Percentiles rank a stretch among this genome's conserved stretches.
These are phyloP conservation scores for Amaurobius ferox DNA, from an alignment of 2,888 invertebrate genomes.

Conservation along the genomic window DNA sequence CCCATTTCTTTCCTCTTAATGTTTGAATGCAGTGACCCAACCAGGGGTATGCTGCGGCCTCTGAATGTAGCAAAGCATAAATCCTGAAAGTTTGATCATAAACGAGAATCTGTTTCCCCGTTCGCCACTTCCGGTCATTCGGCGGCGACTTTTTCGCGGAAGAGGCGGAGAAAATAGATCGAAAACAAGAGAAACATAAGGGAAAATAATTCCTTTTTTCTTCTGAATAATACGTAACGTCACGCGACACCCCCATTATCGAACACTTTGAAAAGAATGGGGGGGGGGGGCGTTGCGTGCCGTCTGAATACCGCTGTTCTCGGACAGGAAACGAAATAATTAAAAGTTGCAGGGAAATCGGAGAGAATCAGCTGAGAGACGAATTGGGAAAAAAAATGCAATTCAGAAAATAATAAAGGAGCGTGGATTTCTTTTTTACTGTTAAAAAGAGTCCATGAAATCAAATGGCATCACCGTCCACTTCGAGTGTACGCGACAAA, in stretches of 20 bases:
- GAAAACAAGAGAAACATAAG: too few species aligned
- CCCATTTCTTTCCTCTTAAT: too few species aligned
- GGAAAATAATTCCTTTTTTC: neutral
- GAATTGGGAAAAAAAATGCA: neutral
- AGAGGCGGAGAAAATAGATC: neutral
- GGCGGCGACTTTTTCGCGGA: neutral
- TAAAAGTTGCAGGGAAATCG: constrained; percentile 41
- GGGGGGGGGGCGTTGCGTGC: constrained; percentile 3
- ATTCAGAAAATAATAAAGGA: neutral
- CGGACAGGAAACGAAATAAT: constrained; percentile 67
- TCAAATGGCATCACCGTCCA: too few species aligned
- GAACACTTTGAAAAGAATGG: neutral
- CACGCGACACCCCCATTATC: constrained; percentile 50
- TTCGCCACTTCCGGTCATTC: too few species aligned
- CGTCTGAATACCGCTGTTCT: neutral
- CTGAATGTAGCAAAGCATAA: too few species aligned
- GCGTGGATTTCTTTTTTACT: neutral
- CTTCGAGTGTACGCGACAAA: too few species aligned
- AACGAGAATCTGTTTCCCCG: too few species aligned
- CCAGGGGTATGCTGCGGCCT: too few species aligned
- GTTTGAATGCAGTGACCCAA: too few species aligned
- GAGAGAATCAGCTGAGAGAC: neutral
- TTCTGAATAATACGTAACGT: constrained; percentile 40
- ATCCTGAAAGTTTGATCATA: too few species aligned
- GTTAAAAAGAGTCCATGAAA: neutral